Conservation (phyloP, 2,797 vertebrate genomes). For the Tachyglossus aculeatus region DNA sequence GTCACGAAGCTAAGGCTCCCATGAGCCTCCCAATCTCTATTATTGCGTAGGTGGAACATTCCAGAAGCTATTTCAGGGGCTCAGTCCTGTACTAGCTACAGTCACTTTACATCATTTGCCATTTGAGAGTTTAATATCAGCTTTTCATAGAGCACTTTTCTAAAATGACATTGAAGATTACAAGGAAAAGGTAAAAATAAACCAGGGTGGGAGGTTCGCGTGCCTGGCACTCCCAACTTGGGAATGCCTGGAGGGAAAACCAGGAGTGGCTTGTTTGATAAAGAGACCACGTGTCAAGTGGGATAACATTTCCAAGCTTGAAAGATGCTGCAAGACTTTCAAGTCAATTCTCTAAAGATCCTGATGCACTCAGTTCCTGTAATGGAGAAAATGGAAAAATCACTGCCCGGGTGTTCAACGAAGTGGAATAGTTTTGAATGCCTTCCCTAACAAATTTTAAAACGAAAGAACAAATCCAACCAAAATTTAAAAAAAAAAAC, state of each 20-base stretch:
- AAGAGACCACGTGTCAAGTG: slow-evolving; percentile 14
- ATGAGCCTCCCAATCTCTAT: not conserved
- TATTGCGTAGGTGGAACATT: slow-evolving; percentile 11
- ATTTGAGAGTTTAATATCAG: slow-evolving; percentile 54
- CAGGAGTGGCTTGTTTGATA: slow-evolving; percentile 52
- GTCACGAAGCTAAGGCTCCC: too few relatives aligned
- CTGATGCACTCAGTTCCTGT: slow-evolving; percentile 25
- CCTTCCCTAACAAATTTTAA: slow-evolving; percentile 53
- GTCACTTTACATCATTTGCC: slow-evolving; percentile 52
- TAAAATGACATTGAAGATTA: slow-evolving; percentile 49
- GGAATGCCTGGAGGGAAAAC: slow-evolving; percentile 42
- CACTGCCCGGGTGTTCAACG: slow-evolving; percentile 55
- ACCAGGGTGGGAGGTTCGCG: slow-evolving; percentile 41
- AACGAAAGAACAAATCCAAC: slow-evolving; percentile 53
- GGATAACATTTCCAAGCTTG: slow-evolving; percentile 46
- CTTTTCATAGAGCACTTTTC: slow-evolving; percentile 51
- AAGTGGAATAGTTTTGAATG: slow-evolving; percentile 68
- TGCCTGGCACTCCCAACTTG: slow-evolving; percentile 37
- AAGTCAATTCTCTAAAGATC: slow-evolving; percentile 60
- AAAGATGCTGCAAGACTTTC: slow-evolving; percentile 59
- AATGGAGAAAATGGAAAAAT: slow-evolving; percentile 55
- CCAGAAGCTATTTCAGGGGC: slow-evolving; percentile 46
- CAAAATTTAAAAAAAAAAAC: slow-evolving; percentile 49
- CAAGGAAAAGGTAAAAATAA: slow-evolving; percentile 57
- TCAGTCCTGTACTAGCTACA: slow-evolving; percentile 24